Conservation (phyloP, 2,113 vertebrate genomes). For the Euleptes europaea region DNA sequence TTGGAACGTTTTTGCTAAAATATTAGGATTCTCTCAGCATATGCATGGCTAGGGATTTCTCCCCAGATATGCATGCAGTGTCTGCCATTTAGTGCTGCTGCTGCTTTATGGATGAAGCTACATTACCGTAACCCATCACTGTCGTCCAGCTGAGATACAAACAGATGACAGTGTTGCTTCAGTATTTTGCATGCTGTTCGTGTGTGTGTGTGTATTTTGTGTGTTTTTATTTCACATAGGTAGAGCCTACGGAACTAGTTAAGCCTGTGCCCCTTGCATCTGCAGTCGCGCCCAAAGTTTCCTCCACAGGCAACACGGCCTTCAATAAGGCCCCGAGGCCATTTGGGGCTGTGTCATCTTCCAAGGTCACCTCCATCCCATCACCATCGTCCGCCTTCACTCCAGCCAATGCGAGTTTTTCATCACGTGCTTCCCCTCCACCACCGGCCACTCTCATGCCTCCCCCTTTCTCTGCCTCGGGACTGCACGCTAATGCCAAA, state of each 20-base stretch:
- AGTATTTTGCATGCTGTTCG: constrained; percentile 76
- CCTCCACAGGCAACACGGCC: constrained; percentile 71
- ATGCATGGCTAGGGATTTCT: constrained; percentile 40
- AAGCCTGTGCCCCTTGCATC: constrained; percentile 90
- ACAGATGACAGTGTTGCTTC: constrained; percentile 21
- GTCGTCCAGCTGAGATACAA: not conserved
- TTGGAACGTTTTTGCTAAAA: constrained; percentile 17
- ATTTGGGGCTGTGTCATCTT: constrained; percentile 83
- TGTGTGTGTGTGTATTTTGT: constrained; percentile 74
- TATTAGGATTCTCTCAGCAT: constrained; percentile 15
- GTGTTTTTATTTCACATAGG: constrained; percentile 81
- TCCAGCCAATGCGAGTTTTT: constrained; percentile 77
- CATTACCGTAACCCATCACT: constrained; percentile 17
- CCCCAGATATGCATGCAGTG: constrained; percentile 44
- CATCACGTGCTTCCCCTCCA: constrained; percentile 67
- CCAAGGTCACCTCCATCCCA: constrained; percentile 89
- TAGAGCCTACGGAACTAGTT: constrained; percentile 86
- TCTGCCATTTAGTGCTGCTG: not conserved
- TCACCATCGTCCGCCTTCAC: constrained; percentile 91
- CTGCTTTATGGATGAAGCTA: constrained; percentile 5
- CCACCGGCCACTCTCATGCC: constrained; percentile 65
- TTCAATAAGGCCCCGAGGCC: constrained; percentile 90
- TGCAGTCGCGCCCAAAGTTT: constrained; percentile 78
- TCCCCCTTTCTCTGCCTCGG: constrained; percentile 54
- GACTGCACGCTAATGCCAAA: constrained; percentile 75